Conservation (phyloP, 2,888 invertebrate species). For the Pristionchus mayeri region DNA sequence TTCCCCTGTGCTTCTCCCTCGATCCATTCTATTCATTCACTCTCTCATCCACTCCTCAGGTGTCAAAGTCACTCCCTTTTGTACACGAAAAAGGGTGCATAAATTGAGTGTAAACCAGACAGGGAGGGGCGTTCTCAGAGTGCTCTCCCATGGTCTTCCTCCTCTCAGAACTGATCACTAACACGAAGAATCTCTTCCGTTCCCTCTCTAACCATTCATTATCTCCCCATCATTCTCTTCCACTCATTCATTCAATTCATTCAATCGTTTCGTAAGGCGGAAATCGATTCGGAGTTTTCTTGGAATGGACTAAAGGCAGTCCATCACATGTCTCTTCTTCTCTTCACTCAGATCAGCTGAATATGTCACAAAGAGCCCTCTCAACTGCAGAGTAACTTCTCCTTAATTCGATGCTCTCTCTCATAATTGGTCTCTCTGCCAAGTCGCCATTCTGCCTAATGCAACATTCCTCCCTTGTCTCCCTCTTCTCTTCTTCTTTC, state of each 20-base stretch:
- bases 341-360: neutral
- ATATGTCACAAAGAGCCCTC: slow-evolving; percentile 2
- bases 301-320: too few relatives aligned
- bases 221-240: neutral
- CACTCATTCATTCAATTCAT: neutral
- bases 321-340: neutral
- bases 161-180: neutral
- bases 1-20: neutral
- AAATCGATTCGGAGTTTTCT: too few relatives aligned
- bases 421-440: slow-evolving; percentile 27
- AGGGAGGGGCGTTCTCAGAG: neutral
- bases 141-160: too few relatives aligned
- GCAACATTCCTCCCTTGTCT: neutral
- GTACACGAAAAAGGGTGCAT: neutral
- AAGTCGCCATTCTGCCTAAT: neutral
- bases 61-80: slow-evolving; percentile 37
- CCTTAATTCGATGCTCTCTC: slow-evolving; percentile 31
- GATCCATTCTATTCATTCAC: neutral
- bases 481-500: neutral
- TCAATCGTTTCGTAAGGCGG: neutral
- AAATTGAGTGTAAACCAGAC: slow-evolving; percentile 44
- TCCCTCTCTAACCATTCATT: slow-evolving; percentile 5
- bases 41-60: slow-evolving; percentile 9
- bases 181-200: neutral
- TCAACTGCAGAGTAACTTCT: neutral